These are phyloP conservation scores for Amiota mariae DNA, from an alignment of 2,888 invertebrate species.

Conservation along the genomic window DNA sequence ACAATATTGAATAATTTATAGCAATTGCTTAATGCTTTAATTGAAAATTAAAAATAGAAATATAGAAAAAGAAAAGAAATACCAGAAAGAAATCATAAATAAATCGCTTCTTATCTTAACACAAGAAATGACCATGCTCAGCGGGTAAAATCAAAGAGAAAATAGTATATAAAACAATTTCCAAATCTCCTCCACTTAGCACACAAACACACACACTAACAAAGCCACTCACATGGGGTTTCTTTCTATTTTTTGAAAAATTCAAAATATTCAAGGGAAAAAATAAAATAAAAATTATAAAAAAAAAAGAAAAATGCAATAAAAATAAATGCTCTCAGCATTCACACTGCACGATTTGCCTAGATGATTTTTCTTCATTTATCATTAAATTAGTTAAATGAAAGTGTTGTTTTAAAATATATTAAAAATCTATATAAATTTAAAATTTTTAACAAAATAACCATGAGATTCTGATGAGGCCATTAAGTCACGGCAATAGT, in stretches of 20 bases:
- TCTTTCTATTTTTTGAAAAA: no score
- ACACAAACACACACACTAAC: not conserved
- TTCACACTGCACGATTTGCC: no score
- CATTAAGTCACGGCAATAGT: no score
- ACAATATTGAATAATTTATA: conserved; percentile 56
- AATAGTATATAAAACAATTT: conserved; percentile 28
- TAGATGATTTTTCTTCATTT: no score
- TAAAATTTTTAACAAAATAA: no score
- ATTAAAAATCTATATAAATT: not conserved
- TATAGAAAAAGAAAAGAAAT: conserved; percentile 36
- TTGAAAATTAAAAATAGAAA: conserved; percentile 60
- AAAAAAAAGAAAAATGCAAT: no score
- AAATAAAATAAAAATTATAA: not conserved
- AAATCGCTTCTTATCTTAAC: conserved; percentile 59
- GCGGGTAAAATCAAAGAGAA: conserved; percentile 52
- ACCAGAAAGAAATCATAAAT: conserved; percentile 59
- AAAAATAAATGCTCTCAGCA: not conserved
- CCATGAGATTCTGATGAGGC: no score
- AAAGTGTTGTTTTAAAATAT: not conserved
- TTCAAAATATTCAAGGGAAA: not conserved
- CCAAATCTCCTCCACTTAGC: conserved; percentile 39
- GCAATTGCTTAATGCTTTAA: conserved; percentile 64
- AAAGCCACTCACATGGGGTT: not conserved
- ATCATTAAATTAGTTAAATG: not conserved
- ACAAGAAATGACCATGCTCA: conserved; percentile 34